Percentiles rank a stretch among this genome's conserved stretches.
Evolutionary conservation across 2,888 invertebrate genomes (phyloP).

Genomic region (Gasteruption jaculator): DNA sequence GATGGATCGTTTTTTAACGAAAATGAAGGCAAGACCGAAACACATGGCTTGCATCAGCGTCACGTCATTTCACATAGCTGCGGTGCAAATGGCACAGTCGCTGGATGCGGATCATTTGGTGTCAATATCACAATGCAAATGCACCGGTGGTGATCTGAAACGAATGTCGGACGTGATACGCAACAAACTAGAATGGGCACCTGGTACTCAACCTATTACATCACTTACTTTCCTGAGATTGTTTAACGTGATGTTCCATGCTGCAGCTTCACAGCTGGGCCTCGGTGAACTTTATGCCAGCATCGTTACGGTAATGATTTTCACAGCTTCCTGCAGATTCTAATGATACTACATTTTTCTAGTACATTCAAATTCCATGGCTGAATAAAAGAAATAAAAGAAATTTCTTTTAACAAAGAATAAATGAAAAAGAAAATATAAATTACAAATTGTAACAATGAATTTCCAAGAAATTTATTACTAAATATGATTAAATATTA

Average conservation of each 20-base stretch:
- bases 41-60: conserved; percentile 86
- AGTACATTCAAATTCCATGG: no score
- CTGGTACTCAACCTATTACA: conserved; percentile 59
- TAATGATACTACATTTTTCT: conserved; percentile 1
- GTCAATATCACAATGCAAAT: conserved; percentile 70
- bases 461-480: no score
- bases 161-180: conserved; percentile 82
- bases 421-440: no score
- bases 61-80: conserved; percentile 80
- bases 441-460: no score
- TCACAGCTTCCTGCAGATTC: not conserved
- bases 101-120: conserved; percentile 65
- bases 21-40: conserved; percentile 76
- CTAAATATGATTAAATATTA: no score
- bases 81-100: conserved; percentile 61
- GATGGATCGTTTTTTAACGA: conserved; percentile 77
- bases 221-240: conserved; percentile 68
- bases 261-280: conserved; percentile 56
- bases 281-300: conserved; percentile 55
- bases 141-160: conserved; percentile 77
- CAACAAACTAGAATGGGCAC: conserved; percentile 68
- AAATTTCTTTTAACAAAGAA: no score
- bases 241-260: conserved; percentile 61
- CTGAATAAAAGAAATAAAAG: no score
- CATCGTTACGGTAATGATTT: conserved; percentile 55